Conservation (phyloP, 2,888 invertebrate species). For the Drosophila nr. perissopoda region DNA sequence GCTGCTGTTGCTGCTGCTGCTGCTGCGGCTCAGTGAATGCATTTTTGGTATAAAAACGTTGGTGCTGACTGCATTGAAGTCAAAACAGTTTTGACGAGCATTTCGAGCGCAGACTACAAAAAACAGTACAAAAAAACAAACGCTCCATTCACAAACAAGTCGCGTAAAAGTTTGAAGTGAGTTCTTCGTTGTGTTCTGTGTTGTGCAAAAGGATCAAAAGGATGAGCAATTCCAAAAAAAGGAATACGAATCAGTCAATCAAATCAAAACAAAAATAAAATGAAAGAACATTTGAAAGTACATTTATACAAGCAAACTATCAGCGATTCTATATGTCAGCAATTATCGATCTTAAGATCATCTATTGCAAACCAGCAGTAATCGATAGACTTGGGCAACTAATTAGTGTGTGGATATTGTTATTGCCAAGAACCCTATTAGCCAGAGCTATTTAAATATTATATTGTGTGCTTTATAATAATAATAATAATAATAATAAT, state of each 20-base stretch:
- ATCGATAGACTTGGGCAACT: not conserved
- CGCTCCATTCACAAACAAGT: slow-evolving; percentile 51
- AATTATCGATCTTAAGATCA: not conserved
- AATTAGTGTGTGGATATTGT: not conserved
- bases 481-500: not conserved
- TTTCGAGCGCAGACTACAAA: slow-evolving; percentile 70
- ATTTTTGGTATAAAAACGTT: slow-evolving; percentile 82
- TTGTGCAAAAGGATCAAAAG: slow-evolving; percentile 28
- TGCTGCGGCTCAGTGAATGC: slow-evolving; percentile 60
- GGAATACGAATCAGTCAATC: not conserved
- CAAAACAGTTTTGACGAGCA: slow-evolving; percentile 82
- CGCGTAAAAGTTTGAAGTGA: slow-evolving; percentile 63
- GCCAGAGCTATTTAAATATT: not conserved
- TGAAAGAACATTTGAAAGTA: not conserved
- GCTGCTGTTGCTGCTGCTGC: slow-evolving; percentile 26
- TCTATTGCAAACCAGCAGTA: not conserved
- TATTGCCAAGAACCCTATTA: not conserved
- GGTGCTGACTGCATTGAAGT: slow-evolving; percentile 64
- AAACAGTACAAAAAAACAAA: not conserved
- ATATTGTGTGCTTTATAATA: not conserved
- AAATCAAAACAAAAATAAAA: not conserved
- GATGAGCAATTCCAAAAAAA: slow-evolving; percentile 10
- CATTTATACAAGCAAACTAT: not conserved
- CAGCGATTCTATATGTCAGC: not conserved
- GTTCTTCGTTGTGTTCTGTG: slow-evolving; percentile 31